Conservation (phyloP, 2,797 vertebrate species). For the Cercopithecus petaurista region DNA sequence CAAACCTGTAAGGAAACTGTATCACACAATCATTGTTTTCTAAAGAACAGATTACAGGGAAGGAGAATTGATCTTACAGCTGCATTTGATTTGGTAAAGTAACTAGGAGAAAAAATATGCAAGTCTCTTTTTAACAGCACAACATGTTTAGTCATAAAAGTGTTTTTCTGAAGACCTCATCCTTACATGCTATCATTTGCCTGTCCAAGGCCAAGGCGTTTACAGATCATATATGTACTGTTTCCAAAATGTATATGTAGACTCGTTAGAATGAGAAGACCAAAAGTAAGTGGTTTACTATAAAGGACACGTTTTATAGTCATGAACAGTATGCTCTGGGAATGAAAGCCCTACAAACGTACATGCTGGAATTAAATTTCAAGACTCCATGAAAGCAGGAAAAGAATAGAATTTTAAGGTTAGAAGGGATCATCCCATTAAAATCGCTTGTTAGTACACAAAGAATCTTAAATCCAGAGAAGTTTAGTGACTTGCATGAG, state of each 20-base stretch:
- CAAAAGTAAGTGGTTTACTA: slow-evolving; percentile 63
- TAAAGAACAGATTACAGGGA: slow-evolving; percentile 80
- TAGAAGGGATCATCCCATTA: slow-evolving; percentile 40
- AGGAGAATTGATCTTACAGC: slow-evolving; percentile 83
- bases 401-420: slow-evolving; percentile 38
- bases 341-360: slow-evolving; percentile 49
- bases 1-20: slow-evolving; percentile 84
- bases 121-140: slow-evolving; percentile 78
- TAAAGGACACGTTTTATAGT: slow-evolving; percentile 67
- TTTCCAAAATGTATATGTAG: slow-evolving; percentile 68
- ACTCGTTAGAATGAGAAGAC: slow-evolving; percentile 68
- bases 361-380: slow-evolving; percentile 57
- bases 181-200: slow-evolving; percentile 68
- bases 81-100: slow-evolving; percentile 86
- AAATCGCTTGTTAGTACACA: neutral
- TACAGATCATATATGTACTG: slow-evolving; percentile 58
- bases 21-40: slow-evolving; percentile 83
- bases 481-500: neutral
- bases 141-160: slow-evolving; percentile 82
- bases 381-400: slow-evolving; percentile 51
- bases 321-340: slow-evolving; percentile 22
- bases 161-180: slow-evolving; percentile 81
- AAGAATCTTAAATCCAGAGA: slow-evolving; percentile 21
- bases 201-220: slow-evolving; percentile 68
- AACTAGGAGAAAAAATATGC: slow-evolving; percentile 77